Evolutionary conservation across 1,140 invertebrate species (phyloP).

Genomic region (Ceratosolen solmsi): DNA sequence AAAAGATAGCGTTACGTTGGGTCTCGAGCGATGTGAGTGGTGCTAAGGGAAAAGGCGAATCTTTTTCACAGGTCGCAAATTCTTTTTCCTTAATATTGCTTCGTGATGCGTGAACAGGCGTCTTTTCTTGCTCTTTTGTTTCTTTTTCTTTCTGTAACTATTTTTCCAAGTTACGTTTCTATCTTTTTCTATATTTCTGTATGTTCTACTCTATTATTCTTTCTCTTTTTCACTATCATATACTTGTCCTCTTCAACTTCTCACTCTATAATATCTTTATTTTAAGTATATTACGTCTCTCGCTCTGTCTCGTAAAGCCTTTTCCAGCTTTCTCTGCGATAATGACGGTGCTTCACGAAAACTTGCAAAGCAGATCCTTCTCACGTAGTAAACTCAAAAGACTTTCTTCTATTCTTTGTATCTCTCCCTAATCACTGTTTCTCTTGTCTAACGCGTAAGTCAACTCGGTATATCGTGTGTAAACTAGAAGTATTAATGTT

Average conservation of each 20-base stretch:
- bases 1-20: slow-evolving; percentile 43
- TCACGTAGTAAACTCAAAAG: slow-evolving; percentile 41
- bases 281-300: slow-evolving; percentile 25
- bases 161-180: neutral
- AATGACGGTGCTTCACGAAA: slow-evolving; percentile 51
- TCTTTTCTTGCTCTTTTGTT: neutral
- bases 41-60: slow-evolving; percentile 40
- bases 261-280: slow-evolving; percentile 21
- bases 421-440: neutral
- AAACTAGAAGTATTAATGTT: slow-evolving; percentile 15
- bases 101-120: slow-evolving; percentile 8
- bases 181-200: neutral
- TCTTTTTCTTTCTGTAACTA: neutral
- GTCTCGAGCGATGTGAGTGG: neutral
- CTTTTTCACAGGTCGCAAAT: slow-evolving; percentile 52
- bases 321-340: slow-evolving; percentile 25
- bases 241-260: neutral
- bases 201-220: neutral
- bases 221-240: neutral
- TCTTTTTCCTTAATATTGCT: slow-evolving; percentile 45
- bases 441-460: neutral
- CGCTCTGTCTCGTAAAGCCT: slow-evolving; percentile 17
- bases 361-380: slow-evolving; percentile 48
- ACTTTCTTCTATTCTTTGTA: slow-evolving; percentile 18
- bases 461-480: neutral